Evolutionary conservation across 2,888 invertebrate genomes (phyloP).

Genomic region (Leuctra nigra): DNA sequence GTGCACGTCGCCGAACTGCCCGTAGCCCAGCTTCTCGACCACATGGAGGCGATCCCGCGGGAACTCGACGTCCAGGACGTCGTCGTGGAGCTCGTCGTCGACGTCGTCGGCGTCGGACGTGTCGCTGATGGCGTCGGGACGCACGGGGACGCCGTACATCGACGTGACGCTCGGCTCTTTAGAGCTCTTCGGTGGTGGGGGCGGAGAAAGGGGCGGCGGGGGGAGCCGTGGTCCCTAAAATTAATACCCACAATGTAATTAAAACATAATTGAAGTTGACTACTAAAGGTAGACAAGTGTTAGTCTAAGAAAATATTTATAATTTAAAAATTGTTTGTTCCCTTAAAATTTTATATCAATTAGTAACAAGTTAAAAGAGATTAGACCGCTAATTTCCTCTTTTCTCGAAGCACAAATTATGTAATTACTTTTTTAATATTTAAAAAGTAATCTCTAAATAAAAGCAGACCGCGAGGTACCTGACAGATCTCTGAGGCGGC

Average conservation of each 20-base stretch:
- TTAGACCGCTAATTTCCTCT: too few species aligned
- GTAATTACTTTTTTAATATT: too few species aligned
- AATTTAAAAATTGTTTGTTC: too few species aligned
- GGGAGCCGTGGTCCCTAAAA: constrained; percentile 28
- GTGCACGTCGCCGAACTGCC: constrained; percentile 47
- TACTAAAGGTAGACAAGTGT: too few species aligned
- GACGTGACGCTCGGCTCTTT: constrained; percentile 1
- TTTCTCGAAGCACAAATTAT: too few species aligned
- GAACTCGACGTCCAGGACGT: constrained; percentile 39
- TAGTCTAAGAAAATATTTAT: too few species aligned
- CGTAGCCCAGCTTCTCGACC: constrained; percentile 47
- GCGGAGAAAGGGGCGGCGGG: constrained; percentile 27
- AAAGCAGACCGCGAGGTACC: too few species aligned
- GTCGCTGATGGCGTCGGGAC: constrained; percentile 20
- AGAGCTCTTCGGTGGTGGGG: constrained; percentile 37
- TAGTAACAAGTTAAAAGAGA: too few species aligned
- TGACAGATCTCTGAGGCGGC: constrained; percentile 62
- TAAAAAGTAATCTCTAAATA: too few species aligned
- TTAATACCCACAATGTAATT: too few species aligned
- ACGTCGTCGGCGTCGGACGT: constrained; percentile 10
- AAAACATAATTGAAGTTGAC: too few species aligned
- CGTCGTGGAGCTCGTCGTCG: constrained; percentile 27
- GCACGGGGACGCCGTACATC: constrained; percentile 7
- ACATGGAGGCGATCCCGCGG: constrained; percentile 42
- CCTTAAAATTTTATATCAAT: too few species aligned